Evolutionary conservation across 2,888 invertebrate genomes (phyloP), one percentile per base, ranked within the genome.

Genomic region (Nemurella pictetii): DNA sequence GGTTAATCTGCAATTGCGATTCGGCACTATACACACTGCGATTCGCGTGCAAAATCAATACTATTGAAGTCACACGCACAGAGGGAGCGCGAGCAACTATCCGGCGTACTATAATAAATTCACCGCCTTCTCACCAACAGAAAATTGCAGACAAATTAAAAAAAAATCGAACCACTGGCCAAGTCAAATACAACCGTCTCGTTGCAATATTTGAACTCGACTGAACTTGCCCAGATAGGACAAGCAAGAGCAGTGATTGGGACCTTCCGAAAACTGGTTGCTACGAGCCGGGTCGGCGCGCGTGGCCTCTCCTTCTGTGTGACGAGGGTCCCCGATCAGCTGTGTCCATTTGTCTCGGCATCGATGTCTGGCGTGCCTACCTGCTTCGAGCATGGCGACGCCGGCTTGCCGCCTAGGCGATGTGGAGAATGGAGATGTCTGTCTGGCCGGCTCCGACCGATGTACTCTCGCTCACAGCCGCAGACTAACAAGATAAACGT

Each of bases 261-360:
- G n/a, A 29, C n/a, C 28, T 20, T n/a, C 30, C 80, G 25, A 32
- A 35, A 81, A 81, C 80, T 36, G 80, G 80, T 81, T 81, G 80
- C 32, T 75, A 5, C 12, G 7, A 26, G 75, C 26, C 27, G 26
- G 15, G 4, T 12, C 28, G 27, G 75, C 5, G 26, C 26, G 26
- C 27, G 75, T 28, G 28, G 55, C 26, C 27, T n/a, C 2, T 12
- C 26, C 27, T n/a, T 1, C 25, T 20, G 75, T 25, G 75, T 75
- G 27, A 28, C 75, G 26, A 75, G 26, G 75, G 75, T 28, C 12
- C n/a, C 26, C n/a, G 75, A 75, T 75, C 75, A 55, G 55, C 55
- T 55, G 55, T 55, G 75, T 75, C 75, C 28, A 75, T 4, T 28
- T 75, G n/a, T 28, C 27, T 75, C 75, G 3, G 26, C 9, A n/a